Percentiles rank a stretch among this genome's conserved stretches.
phyloP scores from a whole-genome alignment of 2,113 vertebrate species.

The Ceratotherium simum region DNA sequence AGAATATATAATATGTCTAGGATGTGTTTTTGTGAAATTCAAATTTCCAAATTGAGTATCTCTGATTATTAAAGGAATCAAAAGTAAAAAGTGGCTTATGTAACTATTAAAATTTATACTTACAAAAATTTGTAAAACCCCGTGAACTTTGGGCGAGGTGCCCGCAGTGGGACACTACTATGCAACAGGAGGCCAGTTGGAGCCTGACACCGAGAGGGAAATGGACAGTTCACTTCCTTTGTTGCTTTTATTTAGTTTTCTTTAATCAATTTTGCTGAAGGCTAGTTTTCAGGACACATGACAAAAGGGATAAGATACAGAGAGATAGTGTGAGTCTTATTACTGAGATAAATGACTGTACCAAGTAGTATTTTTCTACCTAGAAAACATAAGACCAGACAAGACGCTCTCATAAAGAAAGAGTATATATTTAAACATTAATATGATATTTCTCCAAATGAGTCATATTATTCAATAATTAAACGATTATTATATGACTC shows the following conservation, averaged over 20 bases:
- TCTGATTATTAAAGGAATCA: background rate
- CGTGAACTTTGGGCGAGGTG: background rate
- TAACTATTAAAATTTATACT: background rate
- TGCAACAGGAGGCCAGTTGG: background rate
- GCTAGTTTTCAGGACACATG: background rate
- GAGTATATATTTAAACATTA: background rate
- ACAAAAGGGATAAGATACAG: background rate
- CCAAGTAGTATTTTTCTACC: background rate
- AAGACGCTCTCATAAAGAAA: background rate
- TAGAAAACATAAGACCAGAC: background rate
- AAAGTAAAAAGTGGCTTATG: background rate
- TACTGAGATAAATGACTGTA: background rate
- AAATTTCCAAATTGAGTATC: background rate
- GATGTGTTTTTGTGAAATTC: background rate
- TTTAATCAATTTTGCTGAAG: background rate
- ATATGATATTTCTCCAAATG: background rate
- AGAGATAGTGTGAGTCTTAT: background rate
- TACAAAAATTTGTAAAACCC: background rate
- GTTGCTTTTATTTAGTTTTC: background rate
- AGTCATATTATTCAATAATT: background rate
- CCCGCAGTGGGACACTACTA: rapidly evolving
- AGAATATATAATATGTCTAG: background rate
- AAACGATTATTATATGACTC: background rate
- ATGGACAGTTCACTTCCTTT: background rate
- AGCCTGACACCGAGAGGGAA: background rate